phyloP scores from a whole-genome alignment of 2,888 invertebrate genomes.

The Polia nebulosa region DNA sequence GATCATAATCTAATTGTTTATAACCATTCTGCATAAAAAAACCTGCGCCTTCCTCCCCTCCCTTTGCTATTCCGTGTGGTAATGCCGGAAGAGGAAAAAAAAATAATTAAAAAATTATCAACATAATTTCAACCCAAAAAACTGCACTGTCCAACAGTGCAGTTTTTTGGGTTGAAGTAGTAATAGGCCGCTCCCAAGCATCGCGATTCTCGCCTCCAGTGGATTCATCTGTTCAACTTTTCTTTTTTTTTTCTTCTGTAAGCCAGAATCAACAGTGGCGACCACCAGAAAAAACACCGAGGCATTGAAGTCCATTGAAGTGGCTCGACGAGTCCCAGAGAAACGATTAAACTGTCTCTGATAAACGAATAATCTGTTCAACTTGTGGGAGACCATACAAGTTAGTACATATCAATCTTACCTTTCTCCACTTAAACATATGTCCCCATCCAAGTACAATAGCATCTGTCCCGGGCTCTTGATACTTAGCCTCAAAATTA shows the following conservation, averaged over 20 bases:
- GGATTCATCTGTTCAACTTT: background rate
- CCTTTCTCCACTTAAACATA: slow-evolving; percentile 64
- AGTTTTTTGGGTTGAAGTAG: too few relatives aligned
- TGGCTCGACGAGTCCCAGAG: too few relatives aligned
- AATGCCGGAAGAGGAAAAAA: background rate
- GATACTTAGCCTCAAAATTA: slow-evolving; percentile 67
- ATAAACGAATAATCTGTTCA: too few relatives aligned
- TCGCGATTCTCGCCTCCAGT: background rate
- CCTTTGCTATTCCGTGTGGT: background rate
- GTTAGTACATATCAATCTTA: slow-evolving; percentile 37
- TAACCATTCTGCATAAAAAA: too few relatives aligned
- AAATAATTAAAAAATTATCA: background rate
- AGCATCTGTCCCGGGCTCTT: slow-evolving; percentile 62
- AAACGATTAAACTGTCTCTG: too few relatives aligned
- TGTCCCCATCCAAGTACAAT: slow-evolving; percentile 75
- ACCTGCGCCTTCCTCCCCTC: too few relatives aligned
- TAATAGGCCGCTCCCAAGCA: background rate
- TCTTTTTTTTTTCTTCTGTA: too few relatives aligned
- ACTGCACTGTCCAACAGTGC: too few relatives aligned
- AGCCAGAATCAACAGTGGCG: too few relatives aligned
- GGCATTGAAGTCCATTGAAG: too few relatives aligned
- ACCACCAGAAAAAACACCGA: too few relatives aligned
- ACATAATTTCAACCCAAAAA: background rate
- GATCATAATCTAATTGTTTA: background rate
- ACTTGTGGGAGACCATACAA: background rate